Evolutionary conservation across 2,888 invertebrate species (phyloP).

Genomic region (Psylliodes chrysocephalus): DNA sequence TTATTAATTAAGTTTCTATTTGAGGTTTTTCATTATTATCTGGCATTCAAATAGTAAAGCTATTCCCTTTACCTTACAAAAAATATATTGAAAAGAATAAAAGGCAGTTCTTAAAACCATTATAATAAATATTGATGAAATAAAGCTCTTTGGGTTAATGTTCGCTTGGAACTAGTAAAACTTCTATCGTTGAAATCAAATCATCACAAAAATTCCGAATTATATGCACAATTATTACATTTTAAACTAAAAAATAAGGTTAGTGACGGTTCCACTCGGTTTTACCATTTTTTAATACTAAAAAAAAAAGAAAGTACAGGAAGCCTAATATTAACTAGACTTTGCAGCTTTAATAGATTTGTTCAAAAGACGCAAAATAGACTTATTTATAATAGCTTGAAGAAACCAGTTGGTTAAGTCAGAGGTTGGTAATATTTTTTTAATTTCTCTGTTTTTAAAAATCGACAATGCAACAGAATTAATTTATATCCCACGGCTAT

Average conservation of each 20-base stretch:
- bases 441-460: neutral
- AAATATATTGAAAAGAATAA: too few relatives aligned
- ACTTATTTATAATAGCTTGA: neutral
- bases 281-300: neutral
- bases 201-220: neutral
- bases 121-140: too few relatives aligned
- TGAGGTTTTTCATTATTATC: too few relatives aligned
- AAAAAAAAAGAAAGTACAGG: neutral
- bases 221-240: neutral
- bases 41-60: too few relatives aligned
- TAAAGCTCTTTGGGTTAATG: too few relatives aligned
- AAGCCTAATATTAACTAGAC: neutral
- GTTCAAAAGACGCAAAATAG: neutral
- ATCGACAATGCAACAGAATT: too few relatives aligned
- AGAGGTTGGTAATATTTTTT: neutral
- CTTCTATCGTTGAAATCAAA: too few relatives aligned
- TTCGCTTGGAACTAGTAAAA: neutral
- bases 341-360: neutral
- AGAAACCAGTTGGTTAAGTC: neutral
- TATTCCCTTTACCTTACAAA: too few relatives aligned
- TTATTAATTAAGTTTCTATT: too few relatives aligned
- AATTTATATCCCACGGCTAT: too few relatives aligned
- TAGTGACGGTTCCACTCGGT: neutral
- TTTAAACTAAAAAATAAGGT: neutral
- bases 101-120: too few relatives aligned